phyloP scores from a whole-genome alignment of 2,113 vertebrate genomes.

The Dendrocopos noguchii region DNA sequence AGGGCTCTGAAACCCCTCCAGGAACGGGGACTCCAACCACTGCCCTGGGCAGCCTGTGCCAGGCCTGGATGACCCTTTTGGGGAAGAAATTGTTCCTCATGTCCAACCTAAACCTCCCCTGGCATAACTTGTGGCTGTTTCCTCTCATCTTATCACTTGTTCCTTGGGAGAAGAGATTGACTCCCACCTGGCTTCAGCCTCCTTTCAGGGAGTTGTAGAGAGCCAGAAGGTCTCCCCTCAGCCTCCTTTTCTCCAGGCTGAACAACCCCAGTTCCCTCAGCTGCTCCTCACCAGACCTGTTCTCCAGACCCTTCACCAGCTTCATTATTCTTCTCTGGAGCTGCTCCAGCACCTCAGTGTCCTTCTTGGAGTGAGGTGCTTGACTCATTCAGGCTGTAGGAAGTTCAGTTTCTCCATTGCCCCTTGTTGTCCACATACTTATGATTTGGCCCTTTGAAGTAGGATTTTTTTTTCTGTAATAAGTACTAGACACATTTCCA shows the following conservation, averaged over 20 bases:
- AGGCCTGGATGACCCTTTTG: background rate
- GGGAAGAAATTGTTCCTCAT: background rate
- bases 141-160: too few relatives aligned
- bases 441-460: background rate
- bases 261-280: too few relatives aligned
- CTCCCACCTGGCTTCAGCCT: too few relatives aligned
- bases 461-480: background rate
- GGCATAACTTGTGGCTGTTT: too few relatives aligned
- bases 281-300: too few relatives aligned
- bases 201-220: too few relatives aligned
- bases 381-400: background rate
- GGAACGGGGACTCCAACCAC: background rate
- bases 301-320: too few relatives aligned
- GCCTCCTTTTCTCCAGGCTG: too few relatives aligned
- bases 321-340: background rate
- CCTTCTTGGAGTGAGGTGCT: background rate
- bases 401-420: background rate
- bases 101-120: too few relatives aligned
- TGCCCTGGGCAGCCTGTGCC: background rate
- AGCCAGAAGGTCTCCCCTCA: too few relatives aligned
- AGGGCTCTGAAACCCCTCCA: background rate
- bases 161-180: too few relatives aligned
- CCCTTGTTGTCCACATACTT: rapidly evolving
- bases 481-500: background rate
- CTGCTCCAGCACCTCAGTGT: background rate